Evolutionary conservation across 2,888 invertebrate species (phyloP).

Genomic region (Colostygia pectinataria): DNA sequence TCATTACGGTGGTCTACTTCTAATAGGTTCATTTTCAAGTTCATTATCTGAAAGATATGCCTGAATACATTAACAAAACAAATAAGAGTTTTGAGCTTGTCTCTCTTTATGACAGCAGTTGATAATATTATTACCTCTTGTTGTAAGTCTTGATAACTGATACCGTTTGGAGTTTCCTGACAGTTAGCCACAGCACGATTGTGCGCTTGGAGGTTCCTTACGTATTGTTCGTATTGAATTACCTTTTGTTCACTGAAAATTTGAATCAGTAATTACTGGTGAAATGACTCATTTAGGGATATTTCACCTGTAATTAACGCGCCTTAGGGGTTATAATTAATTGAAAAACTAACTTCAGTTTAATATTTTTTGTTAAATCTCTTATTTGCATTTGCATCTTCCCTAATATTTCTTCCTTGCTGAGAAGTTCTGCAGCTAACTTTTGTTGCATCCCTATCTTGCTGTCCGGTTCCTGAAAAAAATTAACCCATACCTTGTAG

Average conservation of each 20-base stretch:
- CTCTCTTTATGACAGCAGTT: too few relatives aligned
- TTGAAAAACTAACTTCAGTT: slow-evolving; percentile 58
- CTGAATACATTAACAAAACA: too few relatives aligned
- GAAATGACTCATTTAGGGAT: too few relatives aligned
- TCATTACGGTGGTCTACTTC: slow-evolving; percentile 74
- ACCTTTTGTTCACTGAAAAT: slow-evolving; percentile 71
- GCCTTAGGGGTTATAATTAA: too few relatives aligned
- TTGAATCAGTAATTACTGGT: too few relatives aligned
- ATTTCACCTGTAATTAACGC: too few relatives aligned
- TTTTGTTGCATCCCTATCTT: slow-evolving; percentile 75
- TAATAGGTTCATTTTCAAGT: slow-evolving; percentile 68
- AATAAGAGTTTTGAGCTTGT: too few relatives aligned
- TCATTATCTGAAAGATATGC: slow-evolving; percentile 63
- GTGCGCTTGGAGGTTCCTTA: slow-evolving; percentile 62
- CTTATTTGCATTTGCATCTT: slow-evolving; percentile 74
- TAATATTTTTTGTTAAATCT: slow-evolving; percentile 69
- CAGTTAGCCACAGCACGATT: slow-evolving; percentile 52
- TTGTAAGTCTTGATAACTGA: slow-evolving; percentile 65
- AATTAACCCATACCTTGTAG: too few relatives aligned
- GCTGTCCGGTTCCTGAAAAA: slow-evolving; percentile 65
- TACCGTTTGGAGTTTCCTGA: slow-evolving; percentile 54
- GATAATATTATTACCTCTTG: slow-evolving; percentile 64
- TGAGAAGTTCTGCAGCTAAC: slow-evolving; percentile 72
- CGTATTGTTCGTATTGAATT: slow-evolving; percentile 71
- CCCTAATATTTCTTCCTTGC: slow-evolving; percentile 70